Evolutionary conservation across 2,888 invertebrate genomes (phyloP).

Genomic region (Bombylius discolor): DNA sequence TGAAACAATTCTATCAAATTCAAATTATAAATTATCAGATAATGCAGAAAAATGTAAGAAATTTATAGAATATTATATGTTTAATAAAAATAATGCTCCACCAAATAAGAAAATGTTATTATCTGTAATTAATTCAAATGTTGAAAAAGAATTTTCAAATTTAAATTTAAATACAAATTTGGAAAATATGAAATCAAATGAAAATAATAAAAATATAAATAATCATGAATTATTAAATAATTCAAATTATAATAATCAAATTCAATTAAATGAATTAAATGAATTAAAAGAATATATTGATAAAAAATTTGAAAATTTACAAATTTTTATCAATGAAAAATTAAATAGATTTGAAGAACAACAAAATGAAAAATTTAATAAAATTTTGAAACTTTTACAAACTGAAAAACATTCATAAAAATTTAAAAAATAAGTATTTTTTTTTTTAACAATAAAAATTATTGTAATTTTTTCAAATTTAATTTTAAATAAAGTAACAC

Average conservation of each 20-base stretch:
- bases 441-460: too few species aligned
- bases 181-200: too few species aligned
- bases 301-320: conserved; percentile 20
- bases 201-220: neutral
- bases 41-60: conserved; percentile 24
- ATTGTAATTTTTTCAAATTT: too few species aligned
- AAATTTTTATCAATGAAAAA: conserved; percentile 18
- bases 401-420: neutral
- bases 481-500: too few species aligned
- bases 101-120: conserved; percentile 2
- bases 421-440: too few species aligned
- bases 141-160: neutral
- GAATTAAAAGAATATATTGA: conserved; percentile 23
- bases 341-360: conserved; percentile 22
- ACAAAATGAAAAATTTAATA: conserved; percentile 25
- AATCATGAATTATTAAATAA: neutral
- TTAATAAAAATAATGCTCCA: neutral
- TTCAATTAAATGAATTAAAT: neutral
- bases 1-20: conserved; percentile 22
- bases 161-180: too few species aligned
- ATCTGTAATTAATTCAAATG: conserved; percentile 6
- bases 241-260: neutral
- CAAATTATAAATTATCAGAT: conserved; percentile 18
- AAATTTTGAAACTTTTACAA: conserved; percentile 20
- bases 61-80: conserved; percentile 15